A percentile compares a stretch with the other conserved stretches of the same genome.
phyloP scores from a whole-genome alignment of 1,140 invertebrate genomes.

The Drosophila bifasciata region DNA sequence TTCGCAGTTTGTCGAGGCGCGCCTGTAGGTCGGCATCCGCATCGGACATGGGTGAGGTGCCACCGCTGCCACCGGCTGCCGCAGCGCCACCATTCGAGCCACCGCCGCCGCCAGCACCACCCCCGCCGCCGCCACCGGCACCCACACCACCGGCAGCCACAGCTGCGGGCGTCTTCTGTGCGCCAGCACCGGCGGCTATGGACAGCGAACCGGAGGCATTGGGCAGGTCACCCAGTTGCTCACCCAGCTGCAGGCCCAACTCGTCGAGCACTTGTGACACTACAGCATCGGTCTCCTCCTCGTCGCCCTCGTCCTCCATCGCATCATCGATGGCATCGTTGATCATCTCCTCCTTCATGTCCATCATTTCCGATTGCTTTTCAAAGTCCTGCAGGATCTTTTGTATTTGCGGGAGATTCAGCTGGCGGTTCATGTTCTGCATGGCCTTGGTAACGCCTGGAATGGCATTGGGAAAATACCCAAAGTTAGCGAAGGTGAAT shows the following conservation, averaged over 20 bases:
- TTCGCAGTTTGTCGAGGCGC: constrained; percentile 95
- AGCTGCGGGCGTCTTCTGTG: constrained; percentile 84
- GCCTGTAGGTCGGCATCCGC: constrained; percentile 98
- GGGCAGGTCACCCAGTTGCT: constrained; percentile 94
- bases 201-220: constrained; percentile 83
- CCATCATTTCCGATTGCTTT: constrained; percentile 99
- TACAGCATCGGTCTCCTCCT: constrained; percentile 98
- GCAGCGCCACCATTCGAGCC: constrained; percentile 84
- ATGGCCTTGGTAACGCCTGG: constrained; percentile 97
- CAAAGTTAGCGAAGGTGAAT: constrained; percentile 11
- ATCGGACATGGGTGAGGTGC: constrained; percentile 88
- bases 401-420: constrained; percentile 99
- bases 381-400: constrained; percentile 99
- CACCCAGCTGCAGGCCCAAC: constrained; percentile 96
- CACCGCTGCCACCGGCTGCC: constrained; percentile 84
- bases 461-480: not conserved
- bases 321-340: constrained; percentile 99
- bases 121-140: constrained; percentile 84
- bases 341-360: constrained; percentile 99
- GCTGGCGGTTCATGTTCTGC: constrained; percentile 98
- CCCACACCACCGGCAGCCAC: constrained; percentile 85
- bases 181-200: constrained; percentile 75
- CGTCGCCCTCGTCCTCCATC: constrained; percentile 98
- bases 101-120: constrained; percentile 85
- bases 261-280: constrained; percentile 98